Base-by-base conservation (phyloP, 1,140 invertebrate species). In the Brachionus sp. region DNA sequence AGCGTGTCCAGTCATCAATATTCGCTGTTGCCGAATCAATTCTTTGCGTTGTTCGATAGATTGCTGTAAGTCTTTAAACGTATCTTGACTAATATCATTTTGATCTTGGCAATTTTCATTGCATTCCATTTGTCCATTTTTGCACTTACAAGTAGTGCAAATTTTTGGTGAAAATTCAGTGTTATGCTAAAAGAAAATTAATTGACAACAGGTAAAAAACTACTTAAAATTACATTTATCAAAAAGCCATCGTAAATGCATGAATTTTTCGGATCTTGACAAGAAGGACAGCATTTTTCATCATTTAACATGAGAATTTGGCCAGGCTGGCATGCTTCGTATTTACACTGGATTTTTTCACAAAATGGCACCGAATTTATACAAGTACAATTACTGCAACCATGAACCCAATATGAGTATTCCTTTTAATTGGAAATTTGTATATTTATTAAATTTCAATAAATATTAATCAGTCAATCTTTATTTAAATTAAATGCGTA, bases 311-410 rank as follows among this genome's bases (percentile, higher is more conserved):
- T 75, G 19, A 75, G 42, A 19, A 75, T 5, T 75, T 75, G 39
- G 25, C 70, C 70, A 46, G 39, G 42, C 16, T 75, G 42, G 25
- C 70, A 75, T 50, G 70, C 39, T 75, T 75, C 70, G 42, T 75
- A 75, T 75, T 75, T 75, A 75, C 70, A 75, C 42, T 75, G 70
- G n/a, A 75, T 75, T 29, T 75, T 44, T 75, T 75, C 39, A 75
- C 70, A 75, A 75, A 75, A 75, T 35, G 70, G 70, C 42, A 75
- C 70, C 42, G 70, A 75, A 46, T 75, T 29, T 46, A 75, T 75
- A 75, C 70, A 75, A 35, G 70, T 75, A 75, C 70, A 75, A 46
- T 75, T 75, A 25, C 46, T 75, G 39, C 70, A 75, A 50, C 25
- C 44, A 44, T 75, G 5, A 12, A 75, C 70, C 70, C 70, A 75